These are phyloP conservation scores for Dryobota labecula DNA, from an alignment of 2,888 invertebrate genomes.

Conservation along the genomic window DNA sequence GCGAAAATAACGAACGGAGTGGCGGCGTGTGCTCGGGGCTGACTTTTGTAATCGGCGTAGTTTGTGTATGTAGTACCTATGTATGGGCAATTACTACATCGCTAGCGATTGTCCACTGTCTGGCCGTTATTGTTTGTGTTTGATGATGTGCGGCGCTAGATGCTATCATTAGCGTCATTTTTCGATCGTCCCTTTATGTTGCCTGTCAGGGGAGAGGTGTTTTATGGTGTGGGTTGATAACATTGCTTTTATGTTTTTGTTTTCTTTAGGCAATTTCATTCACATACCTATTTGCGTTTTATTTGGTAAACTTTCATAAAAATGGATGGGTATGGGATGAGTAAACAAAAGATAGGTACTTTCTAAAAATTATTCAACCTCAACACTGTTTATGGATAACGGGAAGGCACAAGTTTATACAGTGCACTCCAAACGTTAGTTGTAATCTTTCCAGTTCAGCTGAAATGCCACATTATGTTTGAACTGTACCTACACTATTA, in stretches of 20 bases:
- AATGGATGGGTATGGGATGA: background rate
- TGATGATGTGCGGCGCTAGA: slow-evolving; percentile 73
- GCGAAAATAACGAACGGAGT: slow-evolving; percentile 83
- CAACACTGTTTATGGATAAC: background rate
- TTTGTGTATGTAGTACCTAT: slow-evolving; percentile 62
- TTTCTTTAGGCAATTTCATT: background rate
- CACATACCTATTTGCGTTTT: no score
- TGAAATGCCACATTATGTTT: no score
- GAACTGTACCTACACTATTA: no score
- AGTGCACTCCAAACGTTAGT: no score
- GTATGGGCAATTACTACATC: slow-evolving; percentile 71
- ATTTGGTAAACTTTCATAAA: background rate
- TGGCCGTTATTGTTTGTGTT: slow-evolving; percentile 72
- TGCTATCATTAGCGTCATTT: slow-evolving; percentile 68
- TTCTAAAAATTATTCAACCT: background rate
- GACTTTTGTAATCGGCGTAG: slow-evolving; percentile 77
- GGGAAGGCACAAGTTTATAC: no score
- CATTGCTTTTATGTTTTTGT: slow-evolving; percentile 34
- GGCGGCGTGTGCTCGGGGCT: slow-evolving; percentile 73
- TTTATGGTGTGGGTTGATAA: slow-evolving; percentile 48
- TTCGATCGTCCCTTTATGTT: slow-evolving; percentile 59
- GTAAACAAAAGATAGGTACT: background rate
- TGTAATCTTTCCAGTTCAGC: no score
- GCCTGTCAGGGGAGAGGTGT: slow-evolving; percentile 55
- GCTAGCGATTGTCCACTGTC: slow-evolving; percentile 71